A percentile compares a stretch with the other conserved stretches of the same genome.
phyloP scores from a whole-genome alignment of 2,797 vertebrate species.

The Spinibarbus caldwelli region DNA sequence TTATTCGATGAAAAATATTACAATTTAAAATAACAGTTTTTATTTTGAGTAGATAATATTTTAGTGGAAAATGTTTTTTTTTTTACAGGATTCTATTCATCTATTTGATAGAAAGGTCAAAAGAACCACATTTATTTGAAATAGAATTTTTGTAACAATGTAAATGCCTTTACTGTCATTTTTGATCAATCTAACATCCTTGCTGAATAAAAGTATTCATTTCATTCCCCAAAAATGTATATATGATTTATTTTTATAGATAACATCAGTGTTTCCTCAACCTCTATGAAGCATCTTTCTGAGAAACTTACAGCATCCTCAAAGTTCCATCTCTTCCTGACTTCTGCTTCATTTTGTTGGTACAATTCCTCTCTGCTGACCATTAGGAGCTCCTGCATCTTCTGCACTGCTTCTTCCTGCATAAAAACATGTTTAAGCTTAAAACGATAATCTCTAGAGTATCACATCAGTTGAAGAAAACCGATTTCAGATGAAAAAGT shows the following conservation, averaged over 20 bases:
- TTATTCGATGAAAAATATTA: not conserved
- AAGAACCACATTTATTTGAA: not conserved
- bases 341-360: conserved; percentile 81
- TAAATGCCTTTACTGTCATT: not conserved
- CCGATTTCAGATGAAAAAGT: not conserved
- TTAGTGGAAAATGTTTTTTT: not conserved
- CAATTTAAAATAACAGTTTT: no score
- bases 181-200: no score
- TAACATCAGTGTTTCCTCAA: not conserved
- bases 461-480: not conserved
- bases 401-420: conserved; percentile 80
- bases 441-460: not conserved
- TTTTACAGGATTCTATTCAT: not conserved
- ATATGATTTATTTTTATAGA: not conserved
- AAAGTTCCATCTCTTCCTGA: conserved; percentile 83
- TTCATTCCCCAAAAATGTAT: not conserved
- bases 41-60: no score
- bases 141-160: not conserved
- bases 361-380: conserved; percentile 77
- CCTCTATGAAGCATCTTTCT: not conserved
- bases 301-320: conserved; percentile 80
- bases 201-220: not conserved
- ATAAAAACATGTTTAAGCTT: not conserved
- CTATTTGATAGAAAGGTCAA: not conserved
- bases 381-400: conserved; percentile 79